Conservation (phyloP, 2,797 vertebrate genomes). For the Centroberyx gerrardi region DNA sequence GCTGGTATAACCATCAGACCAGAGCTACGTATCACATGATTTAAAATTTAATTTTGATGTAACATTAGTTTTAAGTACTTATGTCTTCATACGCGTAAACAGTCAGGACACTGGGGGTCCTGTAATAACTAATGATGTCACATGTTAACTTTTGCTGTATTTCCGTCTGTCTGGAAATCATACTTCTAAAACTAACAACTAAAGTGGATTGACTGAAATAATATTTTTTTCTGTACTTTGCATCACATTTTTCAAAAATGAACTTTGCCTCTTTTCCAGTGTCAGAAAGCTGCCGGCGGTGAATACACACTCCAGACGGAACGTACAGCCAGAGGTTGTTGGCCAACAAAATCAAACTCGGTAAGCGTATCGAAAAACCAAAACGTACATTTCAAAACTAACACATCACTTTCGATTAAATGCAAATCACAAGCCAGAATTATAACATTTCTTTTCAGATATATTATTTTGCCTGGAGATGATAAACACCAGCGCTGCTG, state of each 20-base stretch:
- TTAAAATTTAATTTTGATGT: not conserved
- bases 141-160: slow-evolving; percentile 17
- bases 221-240: slow-evolving; percentile 46
- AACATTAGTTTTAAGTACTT: not conserved
- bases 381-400: slow-evolving; percentile 30
- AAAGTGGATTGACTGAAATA: slow-evolving; percentile 56
- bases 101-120: not conserved
- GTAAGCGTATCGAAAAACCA: slow-evolving; percentile 34
- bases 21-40: not conserved
- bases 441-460: slow-evolving; percentile 34
- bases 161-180: slow-evolving; percentile 41
- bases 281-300: not conserved
- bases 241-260: slow-evolving; percentile 45
- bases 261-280: not conserved
- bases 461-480: slow-evolving; percentile 20
- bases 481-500: slow-evolving; percentile 53
- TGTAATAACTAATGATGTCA: slow-evolving; percentile 16
- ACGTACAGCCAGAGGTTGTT: slow-evolving; percentile 6
- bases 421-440: slow-evolving; percentile 7
- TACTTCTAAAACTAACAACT: slow-evolving; percentile 61
- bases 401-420: slow-evolving; percentile 61
- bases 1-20: not conserved
- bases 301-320: slow-evolving; percentile 31
- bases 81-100: not conserved
- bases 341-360: slow-evolving; percentile 52